Base-by-base conservation (phyloP, 2,888 invertebrate genomes). In the Tanytarsus gracilentus region DNA sequence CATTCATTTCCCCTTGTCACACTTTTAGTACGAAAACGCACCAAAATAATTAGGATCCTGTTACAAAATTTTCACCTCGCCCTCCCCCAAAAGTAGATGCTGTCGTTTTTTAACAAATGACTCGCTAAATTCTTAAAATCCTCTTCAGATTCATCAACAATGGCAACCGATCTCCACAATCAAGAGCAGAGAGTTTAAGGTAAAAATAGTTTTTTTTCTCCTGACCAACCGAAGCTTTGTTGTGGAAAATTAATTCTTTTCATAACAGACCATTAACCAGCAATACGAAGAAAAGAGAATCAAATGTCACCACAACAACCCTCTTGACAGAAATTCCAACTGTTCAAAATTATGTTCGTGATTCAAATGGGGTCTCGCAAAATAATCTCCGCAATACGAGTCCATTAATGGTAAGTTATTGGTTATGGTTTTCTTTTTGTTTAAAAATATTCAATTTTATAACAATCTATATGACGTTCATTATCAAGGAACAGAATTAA, bases 141-240 rank as follows among this genome's bases (percentile, higher is more conserved):
- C 44, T 33, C 9, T n/a, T 33, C 30, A 40, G 58, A 21, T 58
- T 48, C 39, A 30, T 40, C 16, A 58, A 58, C 21, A 58, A 58
- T n/a, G 58, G 58, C 4, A 44, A 29, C 25, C 21, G 2, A 11
- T 89, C 89, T 30, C 86, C 86, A 14, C 75, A 86, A 64, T 87
- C 88, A 63, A 77, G 86, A 70, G 87, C 87, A 61, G 88, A 88
- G 72, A 88, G 87, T 74, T 84, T 88, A 77, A 83, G 88, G 88
- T 88, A 78, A 75, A 71, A 64, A 62, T 14, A 29, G 14, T n/a
- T n/a, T 50, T 61, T 6, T 29, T 23, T 4, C 55, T 3, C 18
- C 26, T 51, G 6, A 33, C 9, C 33, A 33, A 33, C 3, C 3
- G n/a, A 4, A 33, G 6, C 3, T 33, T 33, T 33, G 6, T 4